Evolutionary conservation across 2,888 invertebrate species (phyloP), one percentile per base, ranked within the genome.

Genomic region (Cerastis leucographa): DNA sequence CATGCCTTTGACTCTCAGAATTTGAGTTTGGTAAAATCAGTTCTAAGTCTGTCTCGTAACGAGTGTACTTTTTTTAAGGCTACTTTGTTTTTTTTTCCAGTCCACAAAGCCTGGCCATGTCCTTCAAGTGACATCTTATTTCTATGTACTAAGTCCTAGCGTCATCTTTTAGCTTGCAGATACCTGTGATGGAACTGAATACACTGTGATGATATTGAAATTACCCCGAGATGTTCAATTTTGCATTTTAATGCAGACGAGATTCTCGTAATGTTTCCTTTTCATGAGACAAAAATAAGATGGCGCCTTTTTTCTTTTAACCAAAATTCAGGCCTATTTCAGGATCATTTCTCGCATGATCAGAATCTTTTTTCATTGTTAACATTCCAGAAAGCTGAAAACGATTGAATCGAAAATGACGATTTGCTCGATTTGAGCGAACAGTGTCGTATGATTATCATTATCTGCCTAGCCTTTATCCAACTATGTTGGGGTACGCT

Each of bases 71-170:
- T 56, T 67, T 29, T 35, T 9, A 29, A 2, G 12, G 29, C 1
- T 25, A 8, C 7, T n/a, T 14, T 67, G 35, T 67, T 73, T 46
- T n/a, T 59, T 67, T n/a, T 14, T n/a, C 35, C 46, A 49, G 35
- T 46, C 17, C 14, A 72, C 56, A 49, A 54, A 73, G 17, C n/a
- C 46, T 56, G 46, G n/a, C 19, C 56, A 59, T 46, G 56, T 59
- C n/a, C 35, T 35, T 56, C 22, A 1, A 66, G 35, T 68, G 40
- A 25, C 46, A 5, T 59, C 17, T 44, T n/a, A 72, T 54, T 64
- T 29, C 29, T 42, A 2, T 29, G 17, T 19, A 71, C 29, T 35
- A 40, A 62, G n/a, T 35, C n/a, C 25, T 7, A 25, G 14, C 14
- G 19, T n/a, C n/a, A 59, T 59, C 29, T 42, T 1, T 42, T 61